A percentile compares a stretch with the other conserved stretches of the same genome.
phyloP scores from a whole-genome alignment of 1,140 invertebrate genomes.

The Atta cephalotes region DNA sequence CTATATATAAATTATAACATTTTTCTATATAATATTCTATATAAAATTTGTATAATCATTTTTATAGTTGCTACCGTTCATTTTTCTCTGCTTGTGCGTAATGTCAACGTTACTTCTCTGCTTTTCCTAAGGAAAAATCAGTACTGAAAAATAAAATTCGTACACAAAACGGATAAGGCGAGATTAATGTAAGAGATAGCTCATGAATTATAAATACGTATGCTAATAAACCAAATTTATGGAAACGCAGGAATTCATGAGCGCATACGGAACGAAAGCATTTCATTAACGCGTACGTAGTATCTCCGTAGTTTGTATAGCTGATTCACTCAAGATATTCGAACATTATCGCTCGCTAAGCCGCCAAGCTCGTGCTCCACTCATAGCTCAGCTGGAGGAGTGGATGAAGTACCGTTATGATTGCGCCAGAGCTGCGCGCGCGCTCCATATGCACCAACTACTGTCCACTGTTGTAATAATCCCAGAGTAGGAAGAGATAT shows the following conservation, averaged over 20 bases:
- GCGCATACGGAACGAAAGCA: neutral
- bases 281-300: slow-evolving; percentile 40
- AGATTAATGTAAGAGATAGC: neutral
- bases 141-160: neutral
- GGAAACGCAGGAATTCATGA: neutral
- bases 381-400: slow-evolving; percentile 64
- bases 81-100: neutral
- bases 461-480: slow-evolving; percentile 68
- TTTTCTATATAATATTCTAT: no score
- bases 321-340: slow-evolving; percentile 47
- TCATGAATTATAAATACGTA: neutral
- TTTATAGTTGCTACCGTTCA: no score
- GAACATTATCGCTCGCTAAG: slow-evolving; percentile 51
- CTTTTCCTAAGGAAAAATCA: neutral
- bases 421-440: slow-evolving; percentile 62
- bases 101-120: neutral
- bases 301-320: neutral
- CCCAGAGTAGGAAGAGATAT: slow-evolving; percentile 61
- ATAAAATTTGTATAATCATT: no score
- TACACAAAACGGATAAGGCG: neutral
- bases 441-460: slow-evolving; percentile 44
- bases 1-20: no score
- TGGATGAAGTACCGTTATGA: slow-evolving; percentile 80
- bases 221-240: slow-evolving; percentile 11
- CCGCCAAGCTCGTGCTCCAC: slow-evolving; percentile 36